Conservation (phyloP, 1,140 invertebrate species). For the Melanaphis sacchari region DNA sequence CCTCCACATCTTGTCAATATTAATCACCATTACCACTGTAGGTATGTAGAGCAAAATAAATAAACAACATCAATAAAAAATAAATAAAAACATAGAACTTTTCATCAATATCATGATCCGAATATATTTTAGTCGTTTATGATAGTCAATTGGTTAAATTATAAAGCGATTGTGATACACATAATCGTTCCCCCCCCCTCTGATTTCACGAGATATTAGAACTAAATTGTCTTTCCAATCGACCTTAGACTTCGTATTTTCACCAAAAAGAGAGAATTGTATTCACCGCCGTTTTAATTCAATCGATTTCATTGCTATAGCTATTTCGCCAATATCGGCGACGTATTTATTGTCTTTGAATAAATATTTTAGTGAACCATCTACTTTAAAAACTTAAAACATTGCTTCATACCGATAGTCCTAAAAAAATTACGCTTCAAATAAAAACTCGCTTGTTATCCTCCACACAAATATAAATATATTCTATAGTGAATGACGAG, state of each 20-base stretch:
- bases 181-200: neutral
- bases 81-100: neutral
- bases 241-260: neutral
- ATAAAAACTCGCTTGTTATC: neutral
- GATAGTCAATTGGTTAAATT: neutral
- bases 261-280: neutral
- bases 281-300: neutral
- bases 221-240: neutral
- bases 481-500: neutral
- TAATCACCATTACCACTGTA: no score
- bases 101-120: neutral
- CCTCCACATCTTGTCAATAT: neutral
- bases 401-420: neutral
- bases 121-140: neutral
- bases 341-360: neutral
- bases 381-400: neutral
- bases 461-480: no score
- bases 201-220: neutral
- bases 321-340: neutral
- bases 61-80: neutral
- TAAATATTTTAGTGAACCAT: neutral
- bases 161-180: neutral
- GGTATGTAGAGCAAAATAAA: neutral
- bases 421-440: neutral
- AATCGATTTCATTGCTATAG: neutral